Conservation (phyloP, 2,113 vertebrate species). For the Acanthisitta chloris region DNA sequence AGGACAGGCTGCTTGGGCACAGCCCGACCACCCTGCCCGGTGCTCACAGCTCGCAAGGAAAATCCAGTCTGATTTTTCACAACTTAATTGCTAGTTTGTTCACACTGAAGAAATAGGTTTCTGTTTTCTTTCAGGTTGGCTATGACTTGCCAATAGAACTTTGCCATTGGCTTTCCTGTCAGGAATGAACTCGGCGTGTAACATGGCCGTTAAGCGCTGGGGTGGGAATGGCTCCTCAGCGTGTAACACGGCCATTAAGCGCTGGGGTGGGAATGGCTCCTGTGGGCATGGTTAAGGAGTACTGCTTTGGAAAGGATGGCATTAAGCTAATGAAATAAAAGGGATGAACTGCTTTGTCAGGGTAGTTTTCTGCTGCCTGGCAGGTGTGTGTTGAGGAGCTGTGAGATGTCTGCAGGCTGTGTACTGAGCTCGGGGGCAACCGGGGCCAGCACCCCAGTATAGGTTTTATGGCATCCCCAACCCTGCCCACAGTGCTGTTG, state of each 20-base stretch:
- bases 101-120: background rate
- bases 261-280: background rate
- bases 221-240: background rate
- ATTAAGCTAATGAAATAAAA: background rate
- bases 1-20: background rate
- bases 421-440: background rate
- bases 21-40: accelerated
- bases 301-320: background rate
- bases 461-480: background rate
- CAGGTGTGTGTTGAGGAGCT: background rate
- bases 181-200: background rate
- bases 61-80: background rate
- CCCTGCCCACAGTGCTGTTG: background rate
- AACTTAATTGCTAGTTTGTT: background rate
- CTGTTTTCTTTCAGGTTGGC: background rate
- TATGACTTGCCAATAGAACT: accelerated
- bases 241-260: background rate
- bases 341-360: background rate
- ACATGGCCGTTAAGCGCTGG: background rate
- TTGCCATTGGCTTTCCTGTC: background rate
- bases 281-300: accelerated
- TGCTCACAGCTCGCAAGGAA: accelerated
- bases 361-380: background rate
- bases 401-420: background rate
- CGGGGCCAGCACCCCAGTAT: background rate